phyloP scores from a whole-genome alignment of 2,888 invertebrate genomes.

The Megalurothrips usitatus region DNA sequence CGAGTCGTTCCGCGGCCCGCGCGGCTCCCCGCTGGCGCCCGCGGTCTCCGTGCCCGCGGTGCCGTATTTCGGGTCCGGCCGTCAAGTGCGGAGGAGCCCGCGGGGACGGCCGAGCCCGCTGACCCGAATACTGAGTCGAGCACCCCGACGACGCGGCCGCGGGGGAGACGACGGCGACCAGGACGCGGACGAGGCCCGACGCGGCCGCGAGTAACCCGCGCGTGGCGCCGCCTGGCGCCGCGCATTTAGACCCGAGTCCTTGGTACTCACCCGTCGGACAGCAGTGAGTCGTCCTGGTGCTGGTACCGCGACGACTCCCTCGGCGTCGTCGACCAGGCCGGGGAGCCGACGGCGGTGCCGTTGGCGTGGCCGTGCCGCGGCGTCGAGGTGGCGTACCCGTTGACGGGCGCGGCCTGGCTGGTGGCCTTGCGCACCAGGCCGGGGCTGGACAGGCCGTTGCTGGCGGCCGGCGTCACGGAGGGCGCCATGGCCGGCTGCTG shows the following conservation, averaged over 20 bases:
- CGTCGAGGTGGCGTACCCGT: conserved; percentile 31
- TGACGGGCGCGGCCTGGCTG: conserved; percentile 33
- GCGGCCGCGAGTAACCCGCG: too few species aligned
- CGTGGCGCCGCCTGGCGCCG: too few species aligned
- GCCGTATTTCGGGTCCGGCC: too few species aligned
- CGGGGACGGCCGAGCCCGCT: too few species aligned
- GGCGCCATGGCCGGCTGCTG: conserved; percentile 65
- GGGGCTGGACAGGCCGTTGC: conserved; percentile 71
- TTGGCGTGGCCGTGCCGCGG: conserved; percentile 26
- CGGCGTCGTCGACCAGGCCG: conserved; percentile 35
- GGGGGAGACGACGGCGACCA: too few species aligned
- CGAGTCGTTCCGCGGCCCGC: background rate
- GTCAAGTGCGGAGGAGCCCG: too few species aligned
- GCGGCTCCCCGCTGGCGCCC: background rate
- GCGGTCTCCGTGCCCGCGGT: background rate
- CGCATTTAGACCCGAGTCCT: too few species aligned
- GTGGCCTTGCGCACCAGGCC: conserved; percentile 74
- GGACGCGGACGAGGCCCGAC: too few species aligned
- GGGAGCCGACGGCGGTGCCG: conserved; percentile 34
- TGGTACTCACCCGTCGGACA: conserved; percentile 14
- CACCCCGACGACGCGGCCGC: too few species aligned
- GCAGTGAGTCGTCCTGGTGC: conserved; percentile 7
- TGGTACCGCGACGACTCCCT: conserved; percentile 30
- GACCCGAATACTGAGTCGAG: too few species aligned
- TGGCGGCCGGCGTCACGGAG: conserved; percentile 38